Base-by-base conservation (phyloP, 2,888 invertebrate species). In the Cetonia aurata region DNA sequence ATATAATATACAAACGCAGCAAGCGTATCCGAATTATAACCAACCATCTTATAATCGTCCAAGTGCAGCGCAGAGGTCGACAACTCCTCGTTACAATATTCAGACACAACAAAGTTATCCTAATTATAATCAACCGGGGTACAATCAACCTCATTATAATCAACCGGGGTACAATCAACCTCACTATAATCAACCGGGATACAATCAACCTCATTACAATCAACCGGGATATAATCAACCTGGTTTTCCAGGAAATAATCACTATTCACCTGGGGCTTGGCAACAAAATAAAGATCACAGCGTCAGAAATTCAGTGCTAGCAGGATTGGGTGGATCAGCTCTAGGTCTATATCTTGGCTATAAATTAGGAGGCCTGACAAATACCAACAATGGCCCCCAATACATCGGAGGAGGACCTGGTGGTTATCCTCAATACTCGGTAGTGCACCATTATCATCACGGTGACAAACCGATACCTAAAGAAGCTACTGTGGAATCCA, bases 321-420 rank as follows among this genome's bases (percentile, higher is more conserved):
- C 71, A 15, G 71, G 71, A 0, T 31, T 71, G 6, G 71, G 71
- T 25, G 71, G 71, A 8, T 71, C 71, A 44, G 69, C 69, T 42
- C 57, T 71, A 42, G 71, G 71, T 37, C 44, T 69, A 41, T 71
- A 71, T 13, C 56, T 71, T 13, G 71, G 71, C 6, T 71, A 71
- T 48, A 62, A 71, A 71, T 15, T 71, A 8, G 71, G 69, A 3
- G 56, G 57, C 17, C 19, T 68, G 13, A 42, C 69, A 17, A 65
- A 67, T 37, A 62, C 31, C 37, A 41, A 50, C 6, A 53, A 71
- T 25, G 42, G 25, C 15, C 60, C 70, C 9, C 42, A 59, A 8
- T 50, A 50, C n/a, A 31, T 68, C 1, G 57, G 68, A 15, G 60
- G 60, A 12, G 56, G 57, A n/a, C 13, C 42, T 44, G 55, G 56